Base-by-base conservation (phyloP, 2,797 vertebrate genomes). In the Amazonetta brasiliensis region DNA sequence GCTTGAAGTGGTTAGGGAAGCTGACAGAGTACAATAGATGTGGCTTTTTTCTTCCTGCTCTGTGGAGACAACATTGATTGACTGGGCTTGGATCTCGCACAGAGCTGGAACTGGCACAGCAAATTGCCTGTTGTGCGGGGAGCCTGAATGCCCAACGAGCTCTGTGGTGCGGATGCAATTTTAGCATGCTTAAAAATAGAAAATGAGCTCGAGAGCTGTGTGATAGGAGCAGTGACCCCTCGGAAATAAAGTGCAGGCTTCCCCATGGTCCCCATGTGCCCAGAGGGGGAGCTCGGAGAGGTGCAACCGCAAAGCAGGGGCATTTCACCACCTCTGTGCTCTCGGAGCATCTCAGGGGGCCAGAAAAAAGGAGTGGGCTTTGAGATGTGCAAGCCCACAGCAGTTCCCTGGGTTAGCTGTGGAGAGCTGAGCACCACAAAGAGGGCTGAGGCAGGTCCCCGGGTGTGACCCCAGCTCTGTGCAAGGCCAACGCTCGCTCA, bases 171-270 rank as follows among this genome's bases (percentile, higher is more conserved):
- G 46, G 14, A 17, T 8, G 72, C 68, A 87, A 55, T 84, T 94
- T 80, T 46, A 66, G 80, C 56, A 18, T 4, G 33, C 31, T 80
- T 93, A 77, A 80, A 95, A 91, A 87, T 55, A 94, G 90, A 68
- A 83, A 89, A 71, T 28, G 43, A 77, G 21, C 60, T 89, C 31
- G 28, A 72, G 60, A 89, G 78, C 84, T 64, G 37, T 54, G 56
- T 33, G 54, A 79, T 87, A 25, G 3, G 30, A 93, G 56, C 56
- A 2, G 0, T 35, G 52, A 87, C 63, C 48, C 63, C 68, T 82
- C 41, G 77, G 46, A 90, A 90, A 74, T 26, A 83, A 87, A 33
- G 13, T 54, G 54, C 48, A 87, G 74, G 6, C 44, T 92, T 93
- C 50, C 50, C 60, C 22, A 18, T 64, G 16, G n/a, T 52, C 58